Conservation (phyloP, 2,888 invertebrate species). For the Erebia epiphron region DNA sequence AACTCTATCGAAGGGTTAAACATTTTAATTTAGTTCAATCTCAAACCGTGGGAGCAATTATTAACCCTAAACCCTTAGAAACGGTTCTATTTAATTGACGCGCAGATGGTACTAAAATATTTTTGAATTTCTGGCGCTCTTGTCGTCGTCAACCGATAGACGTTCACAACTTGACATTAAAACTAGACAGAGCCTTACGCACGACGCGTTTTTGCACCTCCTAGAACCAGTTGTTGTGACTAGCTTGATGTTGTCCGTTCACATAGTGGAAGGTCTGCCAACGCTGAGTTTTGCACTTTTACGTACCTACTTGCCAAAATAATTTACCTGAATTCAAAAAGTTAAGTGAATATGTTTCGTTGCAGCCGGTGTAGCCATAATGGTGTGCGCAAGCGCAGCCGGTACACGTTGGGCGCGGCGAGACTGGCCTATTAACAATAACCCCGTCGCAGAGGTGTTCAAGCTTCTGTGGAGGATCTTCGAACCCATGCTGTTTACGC, state of each 20-base stretch:
- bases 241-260: too few species aligned
- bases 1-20: conserved; percentile 7
- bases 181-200: too few species aligned
- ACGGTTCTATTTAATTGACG: neutral
- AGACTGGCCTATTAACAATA: conserved; percentile 68
- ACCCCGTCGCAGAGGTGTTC: conserved; percentile 71
- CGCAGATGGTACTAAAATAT: neutral
- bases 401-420: conserved; percentile 72
- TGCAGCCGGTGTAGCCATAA: conserved; percentile 75
- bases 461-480: conserved; percentile 71
- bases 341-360: neutral
- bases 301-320: too few species aligned
- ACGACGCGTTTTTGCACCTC: too few species aligned
- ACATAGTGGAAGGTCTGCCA: too few species aligned
- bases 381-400: conserved; percentile 75
- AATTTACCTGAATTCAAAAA: too few species aligned
- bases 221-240: too few species aligned
- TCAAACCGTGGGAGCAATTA: neutral
- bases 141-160: too few species aligned
- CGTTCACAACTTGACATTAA: too few species aligned
- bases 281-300: too few species aligned
- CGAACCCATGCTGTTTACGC: conserved; percentile 74
- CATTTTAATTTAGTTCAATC: neutral
- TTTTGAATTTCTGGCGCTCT: neutral
- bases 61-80: neutral